phyloP scores from a whole-genome alignment of 2,113 vertebrate genomes.

The Dipodomys stephensi region DNA sequence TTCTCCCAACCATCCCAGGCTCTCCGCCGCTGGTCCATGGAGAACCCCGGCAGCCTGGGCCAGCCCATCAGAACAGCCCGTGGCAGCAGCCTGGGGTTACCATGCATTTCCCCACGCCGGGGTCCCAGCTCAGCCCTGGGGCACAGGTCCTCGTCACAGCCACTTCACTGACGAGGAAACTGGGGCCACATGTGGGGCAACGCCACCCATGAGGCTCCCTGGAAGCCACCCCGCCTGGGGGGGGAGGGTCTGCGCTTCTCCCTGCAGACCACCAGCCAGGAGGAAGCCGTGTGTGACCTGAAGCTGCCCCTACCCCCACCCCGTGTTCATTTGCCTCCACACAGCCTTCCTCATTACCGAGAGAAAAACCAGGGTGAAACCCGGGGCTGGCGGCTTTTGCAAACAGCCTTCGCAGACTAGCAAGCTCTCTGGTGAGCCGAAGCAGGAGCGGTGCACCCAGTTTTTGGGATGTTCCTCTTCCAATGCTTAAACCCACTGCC shows the following conservation, averaged over 20 bases:
- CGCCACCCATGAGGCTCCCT: fast-evolving
- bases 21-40: no score
- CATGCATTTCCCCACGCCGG: neutral
- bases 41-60: no score
- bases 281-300: neutral
- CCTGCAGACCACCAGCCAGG: fast-evolving
- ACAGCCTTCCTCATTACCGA: fast-evolving
- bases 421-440: neutral
- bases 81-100: neutral
- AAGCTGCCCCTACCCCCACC: fast-evolving
- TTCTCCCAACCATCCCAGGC: no score
- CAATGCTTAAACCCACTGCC: neutral
- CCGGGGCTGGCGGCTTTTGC: neutral
- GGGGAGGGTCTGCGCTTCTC: no score
- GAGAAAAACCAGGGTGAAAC: fast-evolving
- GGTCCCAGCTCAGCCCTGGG: neutral
- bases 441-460: fast-evolving
- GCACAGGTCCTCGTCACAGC: no score
- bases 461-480: neutral
- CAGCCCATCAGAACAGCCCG: no score
- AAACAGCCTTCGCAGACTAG: neutral
- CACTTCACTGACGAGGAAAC: neutral
- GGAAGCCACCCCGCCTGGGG: neutral
- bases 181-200: neutral
- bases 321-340: no score